A percentile compares a stretch with the other conserved stretches of the same genome.
These are phyloP conservation scores for Sapajus apella DNA, from an alignment of 2,113 vertebrate genomes.

Conservation along the genomic window DNA sequence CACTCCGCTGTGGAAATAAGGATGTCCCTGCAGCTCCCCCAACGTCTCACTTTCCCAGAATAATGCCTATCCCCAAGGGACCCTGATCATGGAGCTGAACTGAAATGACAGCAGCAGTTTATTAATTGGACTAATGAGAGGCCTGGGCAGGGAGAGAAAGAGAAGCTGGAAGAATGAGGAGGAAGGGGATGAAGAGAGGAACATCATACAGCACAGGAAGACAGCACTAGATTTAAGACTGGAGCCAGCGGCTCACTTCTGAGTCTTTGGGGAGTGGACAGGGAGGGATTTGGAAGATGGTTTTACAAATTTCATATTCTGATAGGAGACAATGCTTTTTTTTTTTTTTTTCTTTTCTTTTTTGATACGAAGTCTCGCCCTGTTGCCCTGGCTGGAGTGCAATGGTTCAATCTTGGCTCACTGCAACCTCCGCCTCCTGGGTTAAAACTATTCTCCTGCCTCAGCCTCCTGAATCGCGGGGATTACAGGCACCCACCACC, in stretches of 20 bases:
- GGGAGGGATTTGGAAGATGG: not conserved
- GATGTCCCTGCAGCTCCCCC: constrained; percentile 51
- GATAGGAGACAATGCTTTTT: not conserved
- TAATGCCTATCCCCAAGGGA: constrained; percentile 68
- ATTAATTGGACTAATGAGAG: constrained; percentile 86
- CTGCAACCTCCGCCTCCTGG: too few species aligned
- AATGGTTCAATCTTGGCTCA: too few species aligned
- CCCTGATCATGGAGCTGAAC: constrained; percentile 50
- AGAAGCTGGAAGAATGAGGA: constrained; percentile 45
- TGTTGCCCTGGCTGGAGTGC: too few species aligned
- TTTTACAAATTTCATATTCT: not conserved
- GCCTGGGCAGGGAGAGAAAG: constrained; percentile 63
- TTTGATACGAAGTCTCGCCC: too few species aligned
- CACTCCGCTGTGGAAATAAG: constrained; percentile 74
- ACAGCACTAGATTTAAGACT: not conserved
- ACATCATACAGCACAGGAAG: rapidly evolving
- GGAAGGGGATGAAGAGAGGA: not conserved
- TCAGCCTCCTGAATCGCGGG: too few species aligned
- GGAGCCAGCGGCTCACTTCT: not conserved
- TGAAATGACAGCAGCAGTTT: constrained; percentile 78
- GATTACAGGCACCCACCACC: too few species aligned
- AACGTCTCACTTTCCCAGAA: constrained; percentile 70
- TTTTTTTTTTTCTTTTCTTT: too few species aligned
- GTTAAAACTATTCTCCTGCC: too few species aligned
- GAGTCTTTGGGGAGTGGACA: too few species aligned